phyloP scores from a whole-genome alignment of 2,888 invertebrate genomes.

The Athripsodes cinereus region DNA sequence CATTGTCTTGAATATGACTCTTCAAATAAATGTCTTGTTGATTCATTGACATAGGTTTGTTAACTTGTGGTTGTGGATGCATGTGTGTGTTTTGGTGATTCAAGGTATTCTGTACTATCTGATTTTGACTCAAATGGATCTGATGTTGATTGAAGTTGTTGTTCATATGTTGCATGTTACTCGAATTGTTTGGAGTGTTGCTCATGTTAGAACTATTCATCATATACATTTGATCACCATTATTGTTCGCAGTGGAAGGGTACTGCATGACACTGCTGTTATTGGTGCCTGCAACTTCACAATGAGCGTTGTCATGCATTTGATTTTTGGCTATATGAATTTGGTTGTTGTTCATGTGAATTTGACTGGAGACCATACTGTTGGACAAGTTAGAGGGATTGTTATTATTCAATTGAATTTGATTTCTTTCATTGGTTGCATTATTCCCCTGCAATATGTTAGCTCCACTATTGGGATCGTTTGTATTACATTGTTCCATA shows the following conservation, averaged over 20 bases:
- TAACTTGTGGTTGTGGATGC: slow-evolving; percentile 15
- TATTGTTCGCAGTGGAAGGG: slow-evolving; percentile 41
- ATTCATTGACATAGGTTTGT: slow-evolving; percentile 15
- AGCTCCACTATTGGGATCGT: slow-evolving; percentile 11
- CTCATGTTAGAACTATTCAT: slow-evolving; percentile 4
- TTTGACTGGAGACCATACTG: slow-evolving; percentile 17
- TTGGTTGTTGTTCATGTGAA: slow-evolving; percentile 32
- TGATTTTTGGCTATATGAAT: slow-evolving; percentile 39
- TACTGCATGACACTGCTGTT: slow-evolving; percentile 37
- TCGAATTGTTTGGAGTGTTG: not conserved
- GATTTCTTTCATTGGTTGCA: slow-evolving; percentile 39
- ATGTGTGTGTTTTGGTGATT: slow-evolving; percentile 15
- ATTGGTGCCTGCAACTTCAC: slow-evolving; percentile 27
- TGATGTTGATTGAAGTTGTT: slow-evolving; percentile 9
- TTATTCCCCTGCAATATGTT: slow-evolving; percentile 42
- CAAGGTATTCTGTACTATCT: slow-evolving; percentile 8
- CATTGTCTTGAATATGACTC: slow-evolving; percentile 10
- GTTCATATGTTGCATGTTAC: slow-evolving; percentile 7
- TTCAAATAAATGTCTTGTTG: slow-evolving; percentile 16
- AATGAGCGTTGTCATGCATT: slow-evolving; percentile 15
- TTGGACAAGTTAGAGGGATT: slow-evolving; percentile 30
- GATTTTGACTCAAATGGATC: slow-evolving; percentile 21
- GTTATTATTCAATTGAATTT: slow-evolving; percentile 44
- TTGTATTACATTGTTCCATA: slow-evolving; percentile 7
- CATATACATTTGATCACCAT: slow-evolving; percentile 33